Evolutionary conservation across 30 jellyfish, hydroid and myxozoan genomes (phyloP), one percentile per base, ranked within the genome.

Genomic region (Aurelia sp.): DNA sequence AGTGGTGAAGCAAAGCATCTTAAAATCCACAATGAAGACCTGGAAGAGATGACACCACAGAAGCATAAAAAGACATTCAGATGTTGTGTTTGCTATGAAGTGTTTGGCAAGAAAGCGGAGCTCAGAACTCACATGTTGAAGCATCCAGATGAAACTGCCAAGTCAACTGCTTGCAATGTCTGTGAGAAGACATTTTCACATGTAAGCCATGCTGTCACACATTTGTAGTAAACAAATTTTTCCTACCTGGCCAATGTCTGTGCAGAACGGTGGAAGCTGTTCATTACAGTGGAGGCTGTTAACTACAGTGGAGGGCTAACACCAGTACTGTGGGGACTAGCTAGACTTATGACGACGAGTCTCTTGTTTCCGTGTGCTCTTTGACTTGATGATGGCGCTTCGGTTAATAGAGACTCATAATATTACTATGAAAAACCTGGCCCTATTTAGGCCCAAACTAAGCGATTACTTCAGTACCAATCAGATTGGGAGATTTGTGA

Each of bases 131-230:
- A 81, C 53, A 47, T 73, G 71, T 0, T 48, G 47, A 13, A 13
- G 12, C 85, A 73, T 73, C 85, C 85, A 12, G 85, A 47, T 2
- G 51, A 35, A 21, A 66, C 7, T 80, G 60, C 31, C 65, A 81
- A 67, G 21, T 20, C 62, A 15, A 24, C 70, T n/a, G 50, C 67
- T 30, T 81, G 91, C 72, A 51, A 69, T 13, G 70, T 67, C 20
- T 81, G 91, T 38, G 61, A 35, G 72, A 81, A 81, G 58, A 53
- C 61, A 24, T 81, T 81, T 47, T 81, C 91, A 11, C 84, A 67
- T 19, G 91, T 81, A 81, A 21, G 80, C 50, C 4, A 8, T 12
- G 10, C 6, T n/a, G 13, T 55, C 20, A 17, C 20, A 20, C 13
- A 67, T 67, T 67, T 67, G 12, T 6, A 61, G 3, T 18, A 61